Conservation (phyloP, 2,797 vertebrate genomes). For the Rhinella marina region DNA sequence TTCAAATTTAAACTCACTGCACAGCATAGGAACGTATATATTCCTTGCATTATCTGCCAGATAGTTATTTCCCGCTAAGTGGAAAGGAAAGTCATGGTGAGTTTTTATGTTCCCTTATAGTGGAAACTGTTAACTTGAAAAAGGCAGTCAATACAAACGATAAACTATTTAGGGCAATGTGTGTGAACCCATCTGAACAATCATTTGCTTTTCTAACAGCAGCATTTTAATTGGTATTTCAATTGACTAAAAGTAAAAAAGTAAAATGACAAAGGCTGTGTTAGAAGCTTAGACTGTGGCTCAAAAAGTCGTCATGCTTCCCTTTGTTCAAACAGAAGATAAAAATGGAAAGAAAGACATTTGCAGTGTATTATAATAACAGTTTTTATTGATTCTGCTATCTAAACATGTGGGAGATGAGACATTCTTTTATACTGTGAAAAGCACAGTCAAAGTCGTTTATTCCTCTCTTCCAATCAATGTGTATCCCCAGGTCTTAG, state of each 20-base stretch:
- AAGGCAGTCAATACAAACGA: background rate
- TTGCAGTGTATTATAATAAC: constrained; percentile 58
- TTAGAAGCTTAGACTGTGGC: constrained; percentile 30
- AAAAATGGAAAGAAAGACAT: constrained; percentile 54
- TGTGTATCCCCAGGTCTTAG: constrained; percentile 52
- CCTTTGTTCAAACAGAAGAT: constrained; percentile 36
- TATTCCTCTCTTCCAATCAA: constrained; percentile 55
- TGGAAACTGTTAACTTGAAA: background rate
- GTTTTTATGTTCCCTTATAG: background rate
- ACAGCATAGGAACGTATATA: too few relatives aligned
- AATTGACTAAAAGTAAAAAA: constrained; percentile 10
- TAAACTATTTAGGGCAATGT: background rate
- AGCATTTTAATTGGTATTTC: constrained; percentile 49
- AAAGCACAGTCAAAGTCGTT: constrained; percentile 52
- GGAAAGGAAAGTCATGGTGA: background rate
- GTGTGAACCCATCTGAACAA: background rate
- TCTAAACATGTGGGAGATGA: constrained; percentile 58
- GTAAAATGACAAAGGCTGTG: constrained; percentile 8
- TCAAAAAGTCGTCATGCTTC: constrained; percentile 40
- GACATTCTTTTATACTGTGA: constrained; percentile 54
- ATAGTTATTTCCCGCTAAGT: background rate
- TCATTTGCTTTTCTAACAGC: constrained; percentile 17
- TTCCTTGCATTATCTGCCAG: too few relatives aligned
- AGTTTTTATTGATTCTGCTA: constrained; percentile 57
- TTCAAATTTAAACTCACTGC: too few relatives aligned